Conservation (phyloP, 2,113 vertebrate genomes). For the Nannospalax galili region DNA sequence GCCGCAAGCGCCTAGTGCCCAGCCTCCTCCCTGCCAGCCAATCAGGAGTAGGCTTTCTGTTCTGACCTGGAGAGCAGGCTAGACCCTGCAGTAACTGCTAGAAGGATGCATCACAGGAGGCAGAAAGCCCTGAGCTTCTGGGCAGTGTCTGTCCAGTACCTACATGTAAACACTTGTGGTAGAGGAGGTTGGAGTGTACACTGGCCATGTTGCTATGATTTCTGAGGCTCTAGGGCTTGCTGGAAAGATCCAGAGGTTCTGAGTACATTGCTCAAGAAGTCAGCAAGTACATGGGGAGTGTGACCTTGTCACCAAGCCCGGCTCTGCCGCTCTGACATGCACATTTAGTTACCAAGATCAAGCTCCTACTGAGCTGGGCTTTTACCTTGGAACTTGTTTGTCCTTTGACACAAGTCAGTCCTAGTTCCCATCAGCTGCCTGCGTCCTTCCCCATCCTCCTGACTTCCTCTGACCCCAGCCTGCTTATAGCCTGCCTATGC, state of each 20-base stretch:
- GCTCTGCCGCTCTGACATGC: rapidly evolving
- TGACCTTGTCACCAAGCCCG: rapidly evolving
- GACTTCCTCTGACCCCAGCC: background rate
- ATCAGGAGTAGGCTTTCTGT: slow-evolving; percentile 29
- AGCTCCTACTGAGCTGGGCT: background rate
- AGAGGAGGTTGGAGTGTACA: background rate
- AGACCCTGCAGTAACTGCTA: background rate
- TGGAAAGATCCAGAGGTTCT: background rate
- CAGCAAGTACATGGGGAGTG: rapidly evolving
- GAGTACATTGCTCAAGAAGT: rapidly evolving
- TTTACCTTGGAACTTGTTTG: background rate
- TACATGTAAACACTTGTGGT: background rate
- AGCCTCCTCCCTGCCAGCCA: slow-evolving; percentile 51
- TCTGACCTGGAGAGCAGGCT: background rate
- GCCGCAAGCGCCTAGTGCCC: slow-evolving; percentile 64
- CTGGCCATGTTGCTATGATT: rapidly evolving
- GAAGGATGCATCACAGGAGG: background rate
- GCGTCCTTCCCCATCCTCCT: background rate
- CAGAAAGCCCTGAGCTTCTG: background rate
- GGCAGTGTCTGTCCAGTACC: background rate
- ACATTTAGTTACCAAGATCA: background rate
- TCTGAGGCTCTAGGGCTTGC: rapidly evolving
- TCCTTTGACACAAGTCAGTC: background rate
- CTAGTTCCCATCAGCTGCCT: rapidly evolving
- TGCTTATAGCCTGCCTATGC: rapidly evolving